These are phyloP conservation scores for Drosophila engyochracea DNA, from an alignment of 2,888 invertebrate genomes.

Conservation along the genomic window DNA sequence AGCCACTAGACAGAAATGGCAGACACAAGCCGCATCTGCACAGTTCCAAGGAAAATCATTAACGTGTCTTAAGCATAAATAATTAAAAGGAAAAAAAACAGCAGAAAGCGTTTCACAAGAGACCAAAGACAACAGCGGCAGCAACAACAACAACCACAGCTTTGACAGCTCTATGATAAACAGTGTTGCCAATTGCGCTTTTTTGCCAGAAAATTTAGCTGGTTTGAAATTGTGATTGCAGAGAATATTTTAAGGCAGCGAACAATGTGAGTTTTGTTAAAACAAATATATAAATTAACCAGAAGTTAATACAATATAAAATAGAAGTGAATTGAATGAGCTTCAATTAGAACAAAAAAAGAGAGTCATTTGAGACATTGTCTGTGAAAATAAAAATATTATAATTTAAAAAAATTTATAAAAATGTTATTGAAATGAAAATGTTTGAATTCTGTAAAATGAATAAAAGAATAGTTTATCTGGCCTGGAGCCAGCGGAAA, in stretches of 20 bases:
- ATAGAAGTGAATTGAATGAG: neutral
- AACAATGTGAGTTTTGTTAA: neutral
- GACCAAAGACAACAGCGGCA: conserved; percentile 21
- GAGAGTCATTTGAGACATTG: neutral
- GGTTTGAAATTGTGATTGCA: neutral
- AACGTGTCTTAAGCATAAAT: conserved; percentile 78
- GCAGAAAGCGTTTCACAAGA: conserved; percentile 45
- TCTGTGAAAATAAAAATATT: neutral
- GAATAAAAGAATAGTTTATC: neutral
- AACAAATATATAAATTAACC: neutral
- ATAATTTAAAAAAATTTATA: neutral
- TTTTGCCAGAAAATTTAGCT: neutral
- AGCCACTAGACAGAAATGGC: conserved; percentile 4
- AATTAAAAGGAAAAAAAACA: conserved; percentile 67
- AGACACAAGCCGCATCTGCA: conserved; percentile 24
- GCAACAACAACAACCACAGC: conserved; percentile 14
- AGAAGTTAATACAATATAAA: neutral
- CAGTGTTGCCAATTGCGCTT: neutral
- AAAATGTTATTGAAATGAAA: neutral
- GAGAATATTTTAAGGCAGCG: neutral
- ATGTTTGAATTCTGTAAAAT: neutral
- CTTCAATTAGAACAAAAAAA: neutral
- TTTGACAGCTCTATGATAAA: conserved; percentile 29
- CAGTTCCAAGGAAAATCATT: conserved; percentile 73
- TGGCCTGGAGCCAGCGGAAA: neutral